Conservation (phyloP, 2,113 vertebrate genomes). For the Sturnira hondurensis region DNA sequence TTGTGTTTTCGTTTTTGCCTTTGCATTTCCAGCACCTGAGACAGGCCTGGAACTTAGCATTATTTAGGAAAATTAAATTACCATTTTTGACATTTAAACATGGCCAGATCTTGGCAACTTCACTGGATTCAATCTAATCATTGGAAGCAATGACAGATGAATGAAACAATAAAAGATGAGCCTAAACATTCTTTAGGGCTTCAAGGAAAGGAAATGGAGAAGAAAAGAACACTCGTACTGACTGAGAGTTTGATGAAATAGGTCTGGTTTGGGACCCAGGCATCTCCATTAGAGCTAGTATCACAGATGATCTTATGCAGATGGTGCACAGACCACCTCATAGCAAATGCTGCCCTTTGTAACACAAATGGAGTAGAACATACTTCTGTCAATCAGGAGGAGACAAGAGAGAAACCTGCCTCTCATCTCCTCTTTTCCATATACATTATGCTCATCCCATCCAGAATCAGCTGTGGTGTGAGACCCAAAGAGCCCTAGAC, state of each 20-base stretch:
- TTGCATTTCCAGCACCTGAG: neutral
- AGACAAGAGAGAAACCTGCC: neutral
- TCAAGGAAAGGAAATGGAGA: neutral
- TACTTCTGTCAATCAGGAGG: neutral
- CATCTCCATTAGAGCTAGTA: neutral
- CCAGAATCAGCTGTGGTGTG: neutral
- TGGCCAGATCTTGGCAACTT: neutral
- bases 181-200: neutral
- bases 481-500: neutral
- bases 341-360: neutral
- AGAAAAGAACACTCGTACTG: neutral
- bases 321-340: neutral
- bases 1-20: neutral
- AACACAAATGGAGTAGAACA: neutral
- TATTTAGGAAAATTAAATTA: neutral
- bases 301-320: neutral
- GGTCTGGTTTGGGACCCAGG: neutral
- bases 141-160: neutral
- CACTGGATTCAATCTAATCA: neutral
- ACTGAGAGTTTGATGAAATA: neutral
- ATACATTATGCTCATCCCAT: neutral
- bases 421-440: neutral
- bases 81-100: neutral
- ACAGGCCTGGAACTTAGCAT: neutral
- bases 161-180: neutral